Conservation (phyloP, 2,797 vertebrate species). For the Holocentrus rufus region DNA sequence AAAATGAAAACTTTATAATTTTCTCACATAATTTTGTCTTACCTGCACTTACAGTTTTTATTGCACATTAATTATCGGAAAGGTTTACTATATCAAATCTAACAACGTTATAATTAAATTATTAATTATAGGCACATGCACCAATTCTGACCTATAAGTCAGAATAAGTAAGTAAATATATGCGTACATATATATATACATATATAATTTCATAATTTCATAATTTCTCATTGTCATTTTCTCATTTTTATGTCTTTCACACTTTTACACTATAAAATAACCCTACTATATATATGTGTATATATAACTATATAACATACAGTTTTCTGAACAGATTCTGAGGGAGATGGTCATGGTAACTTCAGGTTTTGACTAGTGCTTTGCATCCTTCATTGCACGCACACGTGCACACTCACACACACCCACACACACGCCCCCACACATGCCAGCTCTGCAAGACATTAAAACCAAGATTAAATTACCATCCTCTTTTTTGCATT, state of each 20-base stretch:
- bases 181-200: too few relatives aligned
- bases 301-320: conserved; percentile 85
- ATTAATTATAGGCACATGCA: too few relatives aligned
- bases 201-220: too few relatives aligned
- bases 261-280: conserved; percentile 84
- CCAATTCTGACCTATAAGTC: too few relatives aligned
- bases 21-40: too few relatives aligned
- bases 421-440: conserved; percentile 32
- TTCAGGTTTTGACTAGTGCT: conserved; percentile 80
- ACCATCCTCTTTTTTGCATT: conserved; percentile 81
- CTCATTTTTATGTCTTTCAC: conserved; percentile 81
- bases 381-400: conserved; percentile 80
- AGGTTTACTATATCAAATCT: too few relatives aligned
- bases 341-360: conserved; percentile 80
- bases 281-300: conserved; percentile 81
- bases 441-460: conserved; percentile 73
- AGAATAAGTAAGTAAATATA: too few relatives aligned
- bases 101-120: too few relatives aligned
- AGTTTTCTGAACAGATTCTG: conserved; percentile 83
- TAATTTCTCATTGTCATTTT: too few relatives aligned
- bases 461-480: conserved; percentile 80
- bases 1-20: too few relatives aligned
- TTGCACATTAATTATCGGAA: too few relatives aligned
- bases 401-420: conserved; percentile 17
- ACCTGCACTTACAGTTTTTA: too few relatives aligned